A percentile compares a stretch with the other conserved stretches of the same genome.
Evolutionary conservation across 2,113 vertebrate species (phyloP).

Genomic region (Perca flavescens): DNA sequence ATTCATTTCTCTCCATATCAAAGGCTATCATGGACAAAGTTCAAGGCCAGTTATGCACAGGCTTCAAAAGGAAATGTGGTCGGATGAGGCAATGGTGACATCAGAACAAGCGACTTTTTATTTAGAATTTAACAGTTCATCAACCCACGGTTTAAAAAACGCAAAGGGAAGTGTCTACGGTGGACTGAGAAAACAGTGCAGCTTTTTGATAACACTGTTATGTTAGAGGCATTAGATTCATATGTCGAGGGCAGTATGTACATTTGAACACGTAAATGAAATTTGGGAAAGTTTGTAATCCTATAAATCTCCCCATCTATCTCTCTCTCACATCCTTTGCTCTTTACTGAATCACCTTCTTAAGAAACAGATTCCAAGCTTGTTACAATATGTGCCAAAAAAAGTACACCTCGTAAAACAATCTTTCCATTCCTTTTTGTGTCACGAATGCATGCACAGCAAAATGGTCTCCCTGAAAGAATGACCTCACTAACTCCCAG

Average conservation of each 20-base stretch:
- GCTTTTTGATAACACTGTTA: slow-evolving; percentile 8
- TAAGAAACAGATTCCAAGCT: slow-evolving; percentile 18
- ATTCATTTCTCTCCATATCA: slow-evolving; percentile 64
- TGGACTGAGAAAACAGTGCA: slow-evolving; percentile 5
- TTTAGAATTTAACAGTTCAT: slow-evolving; percentile 75
- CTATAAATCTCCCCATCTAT: not conserved
- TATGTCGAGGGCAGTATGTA: slow-evolving; percentile 1
- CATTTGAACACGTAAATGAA: slow-evolving; percentile 32
- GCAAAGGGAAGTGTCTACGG: slow-evolving; percentile 27
- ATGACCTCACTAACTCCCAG: slow-evolving; percentile 49
- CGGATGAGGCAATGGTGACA: slow-evolving; percentile 74
- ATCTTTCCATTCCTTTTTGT: slow-evolving; percentile 34
- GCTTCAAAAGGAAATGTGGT: slow-evolving; percentile 72
- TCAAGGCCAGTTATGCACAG: slow-evolving; percentile 51
- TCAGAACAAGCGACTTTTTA: slow-evolving; percentile 74
- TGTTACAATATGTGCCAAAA: slow-evolving; percentile 17
- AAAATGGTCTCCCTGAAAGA: slow-evolving; percentile 38
- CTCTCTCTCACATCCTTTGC: slow-evolving; percentile 3
- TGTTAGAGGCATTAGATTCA: slow-evolving; percentile 45
- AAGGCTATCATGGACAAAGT: slow-evolving; percentile 63
- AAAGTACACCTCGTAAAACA: slow-evolving; percentile 42
- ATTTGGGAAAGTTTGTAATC: slow-evolving; percentile 18
- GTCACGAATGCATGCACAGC: slow-evolving; percentile 29
- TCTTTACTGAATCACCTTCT: slow-evolving; percentile 23
- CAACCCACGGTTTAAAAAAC: slow-evolving; percentile 35